phyloP scores from a whole-genome alignment of 2,888 invertebrate species.

The Augiades crinisus region DNA sequence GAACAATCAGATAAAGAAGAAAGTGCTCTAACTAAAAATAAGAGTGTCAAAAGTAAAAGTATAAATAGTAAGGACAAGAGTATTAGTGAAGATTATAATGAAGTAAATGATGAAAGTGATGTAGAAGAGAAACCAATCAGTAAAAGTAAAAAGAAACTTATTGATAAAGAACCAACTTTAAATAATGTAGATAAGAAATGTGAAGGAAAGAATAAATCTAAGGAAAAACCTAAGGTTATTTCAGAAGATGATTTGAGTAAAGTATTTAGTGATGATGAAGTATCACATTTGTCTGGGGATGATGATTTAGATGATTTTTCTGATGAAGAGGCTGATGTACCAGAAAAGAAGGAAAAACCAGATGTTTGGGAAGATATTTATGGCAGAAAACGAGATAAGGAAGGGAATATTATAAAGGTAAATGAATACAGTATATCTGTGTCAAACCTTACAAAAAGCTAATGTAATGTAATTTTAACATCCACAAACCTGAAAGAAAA shows the following conservation, averaged over 20 bases:
- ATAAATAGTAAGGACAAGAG: slow-evolving; percentile 27
- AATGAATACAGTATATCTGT: no score
- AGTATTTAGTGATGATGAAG: slow-evolving; percentile 74
- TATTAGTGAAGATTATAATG: slow-evolving; percentile 32
- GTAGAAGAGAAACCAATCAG: slow-evolving; percentile 34
- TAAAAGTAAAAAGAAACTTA: slow-evolving; percentile 31
- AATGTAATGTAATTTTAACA: no score
- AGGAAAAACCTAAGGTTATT: slow-evolving; percentile 46
- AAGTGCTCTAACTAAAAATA: neutral
- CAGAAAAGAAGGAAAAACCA: slow-evolving; percentile 45
- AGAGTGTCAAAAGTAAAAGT: neutral
- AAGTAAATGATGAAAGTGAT: slow-evolving; percentile 38
- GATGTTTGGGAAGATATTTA: slow-evolving; percentile 95
- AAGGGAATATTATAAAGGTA: slow-evolving; percentile 89
- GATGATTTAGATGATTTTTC: slow-evolving; percentile 41
- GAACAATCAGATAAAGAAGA: neutral
- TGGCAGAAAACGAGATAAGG: slow-evolving; percentile 90
- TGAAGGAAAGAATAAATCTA: slow-evolving; percentile 11
- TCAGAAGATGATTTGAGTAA: slow-evolving; percentile 55
- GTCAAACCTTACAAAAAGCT: no score
- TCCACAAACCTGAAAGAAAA: no score
- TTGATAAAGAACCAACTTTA: slow-evolving; percentile 28
- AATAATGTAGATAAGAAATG: slow-evolving; percentile 4
- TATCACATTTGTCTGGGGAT: slow-evolving; percentile 63
- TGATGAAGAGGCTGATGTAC: slow-evolving; percentile 38